These are phyloP conservation scores for Coluber constrictor DNA, from an alignment of 2,797 vertebrate genomes.

Conservation along the genomic window DNA sequence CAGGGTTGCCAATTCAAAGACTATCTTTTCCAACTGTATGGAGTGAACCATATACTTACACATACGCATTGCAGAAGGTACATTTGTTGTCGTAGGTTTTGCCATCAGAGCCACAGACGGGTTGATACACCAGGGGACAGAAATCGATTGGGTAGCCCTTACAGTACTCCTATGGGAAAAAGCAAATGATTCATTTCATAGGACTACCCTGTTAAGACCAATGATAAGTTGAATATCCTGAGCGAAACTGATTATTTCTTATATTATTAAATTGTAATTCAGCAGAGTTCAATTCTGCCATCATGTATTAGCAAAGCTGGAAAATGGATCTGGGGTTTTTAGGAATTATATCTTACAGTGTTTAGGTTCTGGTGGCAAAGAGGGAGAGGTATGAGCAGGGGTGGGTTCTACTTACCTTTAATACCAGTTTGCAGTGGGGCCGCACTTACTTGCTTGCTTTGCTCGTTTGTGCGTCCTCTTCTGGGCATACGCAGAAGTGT, in stretches of 20 bases:
- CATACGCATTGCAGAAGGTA: not conserved
- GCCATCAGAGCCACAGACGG: constrained; percentile 48
- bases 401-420: too few species aligned
- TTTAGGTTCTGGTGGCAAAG: not conserved
- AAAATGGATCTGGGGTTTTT: not conserved
- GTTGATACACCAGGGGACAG: not conserved
- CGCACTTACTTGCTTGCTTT: too few species aligned
- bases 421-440: too few species aligned
- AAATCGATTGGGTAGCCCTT: fast-evolving
- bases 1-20: not conserved
- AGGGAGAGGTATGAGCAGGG: not conserved
- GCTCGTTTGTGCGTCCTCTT: too few species aligned
- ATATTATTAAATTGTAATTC: not conserved
- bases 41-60: constrained; percentile 32
- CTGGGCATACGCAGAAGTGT: too few species aligned
- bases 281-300: not conserved
- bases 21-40: not conserved
- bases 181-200: not conserved
- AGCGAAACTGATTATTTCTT: not conserved
- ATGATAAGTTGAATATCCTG: not conserved
- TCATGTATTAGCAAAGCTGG: not conserved
- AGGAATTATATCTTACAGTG: not conserved
- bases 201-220: not conserved
- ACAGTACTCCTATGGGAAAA: constrained; percentile 31
- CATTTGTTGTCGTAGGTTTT: constrained; percentile 39